Evolutionary conservation across 2,113 vertebrate species (phyloP).

Genomic region (Pteruthius melanotis): DNA sequence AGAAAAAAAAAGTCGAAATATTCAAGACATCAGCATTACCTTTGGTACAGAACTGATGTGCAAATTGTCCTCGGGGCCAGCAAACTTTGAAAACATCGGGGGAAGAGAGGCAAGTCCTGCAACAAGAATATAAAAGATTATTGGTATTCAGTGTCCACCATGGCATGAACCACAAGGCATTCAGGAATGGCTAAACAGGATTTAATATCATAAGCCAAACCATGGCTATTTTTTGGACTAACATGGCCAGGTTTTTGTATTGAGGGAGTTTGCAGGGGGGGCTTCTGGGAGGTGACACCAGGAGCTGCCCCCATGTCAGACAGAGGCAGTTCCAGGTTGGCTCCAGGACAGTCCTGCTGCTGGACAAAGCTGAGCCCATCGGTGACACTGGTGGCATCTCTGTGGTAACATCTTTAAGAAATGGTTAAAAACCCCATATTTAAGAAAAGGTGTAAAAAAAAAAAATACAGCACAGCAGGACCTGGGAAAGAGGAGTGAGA

Average conservation of each 20-base stretch:
- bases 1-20: neutral
- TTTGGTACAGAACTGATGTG: neutral
- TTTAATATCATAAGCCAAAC: neutral
- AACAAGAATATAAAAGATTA: neutral
- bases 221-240: neutral
- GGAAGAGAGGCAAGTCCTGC: slow-evolving; percentile 13
- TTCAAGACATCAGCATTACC: slow-evolving; percentile 1
- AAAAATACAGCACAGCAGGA: neutral
- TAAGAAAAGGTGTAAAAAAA: neutral
- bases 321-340: neutral
- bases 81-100: neutral
- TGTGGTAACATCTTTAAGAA: neutral
- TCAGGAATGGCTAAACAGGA: neutral
- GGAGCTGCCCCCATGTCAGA: neutral
- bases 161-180: neutral
- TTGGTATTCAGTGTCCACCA: neutral
- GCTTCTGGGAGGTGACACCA: neutral
- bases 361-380: neutral
- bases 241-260: neutral
- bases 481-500: neutral
- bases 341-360: neutral
- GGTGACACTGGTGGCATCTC: neutral
- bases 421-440: fast-evolving
- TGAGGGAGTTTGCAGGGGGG: neutral
- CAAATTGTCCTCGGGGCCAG: neutral